Conservation (phyloP, 2,113 vertebrate species). For the Mormoops blainvillei region DNA sequence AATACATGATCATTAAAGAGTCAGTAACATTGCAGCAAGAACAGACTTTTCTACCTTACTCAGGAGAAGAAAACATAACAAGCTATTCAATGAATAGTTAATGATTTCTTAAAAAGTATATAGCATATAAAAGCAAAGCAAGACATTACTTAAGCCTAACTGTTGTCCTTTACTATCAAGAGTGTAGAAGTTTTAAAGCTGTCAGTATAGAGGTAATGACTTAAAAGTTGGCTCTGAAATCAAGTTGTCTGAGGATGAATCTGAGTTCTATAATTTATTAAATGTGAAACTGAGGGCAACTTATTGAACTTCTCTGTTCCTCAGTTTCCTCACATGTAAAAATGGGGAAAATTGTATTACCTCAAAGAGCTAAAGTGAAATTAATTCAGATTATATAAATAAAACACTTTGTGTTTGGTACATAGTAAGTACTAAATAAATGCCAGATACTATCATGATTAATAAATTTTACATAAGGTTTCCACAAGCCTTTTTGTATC, state of each 20-base stretch:
- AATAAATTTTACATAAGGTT: background rate
- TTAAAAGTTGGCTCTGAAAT: slow-evolving; percentile 2
- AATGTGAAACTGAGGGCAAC: background rate
- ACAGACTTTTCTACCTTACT: background rate
- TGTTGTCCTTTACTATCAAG: background rate
- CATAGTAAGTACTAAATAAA: background rate
- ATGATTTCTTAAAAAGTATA: background rate
- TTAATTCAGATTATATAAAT: background rate
- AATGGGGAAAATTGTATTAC: background rate
- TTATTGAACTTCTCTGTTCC: background rate
- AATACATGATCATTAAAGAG: slow-evolving; percentile 33
- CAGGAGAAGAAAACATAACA: background rate
- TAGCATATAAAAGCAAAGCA: background rate
- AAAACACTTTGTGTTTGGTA: background rate
- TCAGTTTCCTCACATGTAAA: slow-evolving; percentile 13
- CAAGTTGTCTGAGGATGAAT: slow-evolving; percentile 6
- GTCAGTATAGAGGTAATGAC: background rate
- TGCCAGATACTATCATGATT: background rate
- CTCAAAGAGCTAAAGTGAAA: background rate
- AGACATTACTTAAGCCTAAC: background rate
- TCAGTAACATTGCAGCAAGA: slow-evolving; percentile 6
- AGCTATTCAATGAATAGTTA: background rate
- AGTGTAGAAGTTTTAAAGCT: background rate
- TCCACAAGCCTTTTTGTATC: background rate
- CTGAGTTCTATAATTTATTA: background rate